phyloP scores from a whole-genome alignment of 2,888 invertebrate species.

The Oxystoma pomonae region DNA sequence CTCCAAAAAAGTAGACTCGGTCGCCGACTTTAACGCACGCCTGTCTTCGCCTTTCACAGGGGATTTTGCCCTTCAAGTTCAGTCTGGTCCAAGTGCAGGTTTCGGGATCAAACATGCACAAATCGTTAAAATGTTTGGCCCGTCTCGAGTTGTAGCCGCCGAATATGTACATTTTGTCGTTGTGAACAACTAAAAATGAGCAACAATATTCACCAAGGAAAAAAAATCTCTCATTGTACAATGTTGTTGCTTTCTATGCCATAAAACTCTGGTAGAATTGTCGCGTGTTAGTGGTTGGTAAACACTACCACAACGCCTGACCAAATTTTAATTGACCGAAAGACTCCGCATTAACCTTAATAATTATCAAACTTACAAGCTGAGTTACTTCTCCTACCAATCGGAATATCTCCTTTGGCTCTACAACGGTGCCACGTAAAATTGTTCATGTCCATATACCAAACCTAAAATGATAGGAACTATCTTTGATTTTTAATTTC shows the following conservation, averaged over 20 bases:
- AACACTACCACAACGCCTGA: too few species aligned
- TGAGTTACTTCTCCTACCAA: slow-evolving; percentile 85
- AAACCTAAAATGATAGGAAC: not conserved
- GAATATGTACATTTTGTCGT: slow-evolving; percentile 78
- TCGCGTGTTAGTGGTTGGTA: too few species aligned
- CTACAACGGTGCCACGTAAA: slow-evolving; percentile 61
- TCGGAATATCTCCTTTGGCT: slow-evolving; percentile 63
- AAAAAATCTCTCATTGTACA: too few species aligned
- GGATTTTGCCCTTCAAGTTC: slow-evolving; percentile 56
- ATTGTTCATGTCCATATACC: not conserved
- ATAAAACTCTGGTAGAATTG: too few species aligned
- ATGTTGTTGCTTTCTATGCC: too few species aligned
- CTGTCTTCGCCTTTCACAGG: slow-evolving; percentile 68
- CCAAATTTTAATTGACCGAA: too few species aligned
- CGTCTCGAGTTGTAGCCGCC: slow-evolving; percentile 82
- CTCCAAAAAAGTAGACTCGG: slow-evolving; percentile 82
- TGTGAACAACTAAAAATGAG: slow-evolving; percentile 66
- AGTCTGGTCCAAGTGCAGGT: slow-evolving; percentile 60
- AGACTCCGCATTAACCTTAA: not conserved
- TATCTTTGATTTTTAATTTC: too few species aligned
- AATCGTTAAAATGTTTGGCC: slow-evolving; percentile 78
- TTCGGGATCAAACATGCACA: slow-evolving; percentile 67
- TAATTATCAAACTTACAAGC: slow-evolving; percentile 62
- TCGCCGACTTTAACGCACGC: slow-evolving; percentile 72
- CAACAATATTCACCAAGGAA: too few species aligned